A percentile compares a stretch with the other conserved stretches of the same genome.
These are phyloP conservation scores for Neodiprion virginianus DNA, from an alignment of 1,140 invertebrate genomes.

Conservation along the genomic window DNA sequence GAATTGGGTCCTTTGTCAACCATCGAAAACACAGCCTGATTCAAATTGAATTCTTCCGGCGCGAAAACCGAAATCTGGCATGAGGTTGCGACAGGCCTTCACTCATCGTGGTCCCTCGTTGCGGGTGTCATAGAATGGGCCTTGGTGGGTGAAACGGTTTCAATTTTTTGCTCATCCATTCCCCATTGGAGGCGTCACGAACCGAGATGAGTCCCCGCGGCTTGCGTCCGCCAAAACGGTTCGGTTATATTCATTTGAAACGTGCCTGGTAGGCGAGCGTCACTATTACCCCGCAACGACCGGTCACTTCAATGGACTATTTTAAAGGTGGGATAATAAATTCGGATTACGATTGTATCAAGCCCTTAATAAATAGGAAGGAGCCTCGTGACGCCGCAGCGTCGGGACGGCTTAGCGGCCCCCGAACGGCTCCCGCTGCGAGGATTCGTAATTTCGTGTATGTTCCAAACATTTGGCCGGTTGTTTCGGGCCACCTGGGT, in stretches of 20 bases:
- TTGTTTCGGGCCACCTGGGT: not conserved
- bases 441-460: not conserved
- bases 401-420: not conserved
- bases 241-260: constrained; percentile 42
- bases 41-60: too few species aligned
- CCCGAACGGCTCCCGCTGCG: not conserved
- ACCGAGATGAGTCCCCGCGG: constrained; percentile 17
- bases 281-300: constrained; percentile 40
- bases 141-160: constrained; percentile 13
- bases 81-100: not conserved
- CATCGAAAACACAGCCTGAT: too few species aligned
- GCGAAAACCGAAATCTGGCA: too few species aligned
- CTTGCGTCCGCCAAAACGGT: constrained; percentile 31
- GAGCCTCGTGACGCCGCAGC: not conserved
- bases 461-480: not conserved
- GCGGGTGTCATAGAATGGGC: not conserved
- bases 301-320: constrained; percentile 6
- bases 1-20: too few species aligned
- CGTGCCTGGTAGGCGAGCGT: constrained; percentile 49
- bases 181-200: constrained; percentile 28
- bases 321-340: constrained; percentile 37
- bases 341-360: constrained; percentile 55
- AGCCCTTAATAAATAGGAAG: constrained; percentile 20
- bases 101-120: not conserved
- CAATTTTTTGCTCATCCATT: constrained; percentile 20